These are phyloP conservation scores for Chloropsis cyanopogon DNA, from an alignment of 2,113 vertebrate species.

Conservation along the genomic window DNA sequence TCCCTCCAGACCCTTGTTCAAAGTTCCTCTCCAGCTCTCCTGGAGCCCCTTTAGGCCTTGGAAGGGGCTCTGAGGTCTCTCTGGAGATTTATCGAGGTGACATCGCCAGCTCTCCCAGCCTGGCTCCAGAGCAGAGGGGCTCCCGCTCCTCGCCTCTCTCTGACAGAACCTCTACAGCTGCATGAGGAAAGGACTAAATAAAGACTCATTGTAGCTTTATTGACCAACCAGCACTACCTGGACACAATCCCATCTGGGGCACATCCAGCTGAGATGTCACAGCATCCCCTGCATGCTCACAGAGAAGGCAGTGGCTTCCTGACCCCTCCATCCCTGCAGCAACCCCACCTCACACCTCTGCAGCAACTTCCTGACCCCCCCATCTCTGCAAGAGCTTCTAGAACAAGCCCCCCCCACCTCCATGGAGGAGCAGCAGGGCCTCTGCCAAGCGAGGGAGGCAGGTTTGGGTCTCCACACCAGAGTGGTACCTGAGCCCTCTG, in stretches of 20 bases:
- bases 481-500: neutral
- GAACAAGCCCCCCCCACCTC: neutral
- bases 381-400: neutral
- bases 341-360: neutral
- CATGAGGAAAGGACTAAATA: neutral
- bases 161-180: neutral
- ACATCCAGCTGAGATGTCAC: neutral
- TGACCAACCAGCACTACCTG: neutral
- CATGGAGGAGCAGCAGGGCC: accelerated
- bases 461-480: neutral
- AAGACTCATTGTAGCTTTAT: constrained; percentile 27
- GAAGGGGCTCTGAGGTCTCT: neutral
- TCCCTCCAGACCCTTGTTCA: accelerated
- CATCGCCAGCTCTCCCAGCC: neutral
- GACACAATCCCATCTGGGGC: neutral
- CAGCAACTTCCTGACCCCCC: neutral
- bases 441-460: neutral
- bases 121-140: neutral
- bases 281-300: neutral
- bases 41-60: neutral
- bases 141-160: neutral
- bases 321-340: neutral
- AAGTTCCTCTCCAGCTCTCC: neutral
- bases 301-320: neutral
- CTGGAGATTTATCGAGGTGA: neutral